Conservation (phyloP, 2,113 vertebrate species). For the Istiophorus platypterus region DNA sequence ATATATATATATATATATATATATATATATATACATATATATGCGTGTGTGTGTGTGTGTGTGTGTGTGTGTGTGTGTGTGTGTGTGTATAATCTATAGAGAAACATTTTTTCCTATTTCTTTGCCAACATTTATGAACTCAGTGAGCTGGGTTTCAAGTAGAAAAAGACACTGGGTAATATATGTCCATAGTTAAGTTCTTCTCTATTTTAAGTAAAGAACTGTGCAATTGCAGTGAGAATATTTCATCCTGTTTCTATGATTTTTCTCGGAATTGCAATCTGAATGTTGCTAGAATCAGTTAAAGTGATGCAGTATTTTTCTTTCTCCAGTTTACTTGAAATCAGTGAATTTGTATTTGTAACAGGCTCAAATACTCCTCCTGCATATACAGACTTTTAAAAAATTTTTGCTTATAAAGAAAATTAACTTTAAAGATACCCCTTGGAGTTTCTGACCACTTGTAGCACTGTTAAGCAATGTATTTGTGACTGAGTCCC, state of each 20-base stretch:
- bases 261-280: neutral
- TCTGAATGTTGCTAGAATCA: neutral
- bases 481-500: neutral
- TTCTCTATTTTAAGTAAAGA: neutral
- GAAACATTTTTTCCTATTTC: neutral
- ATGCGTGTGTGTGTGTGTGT: neutral
- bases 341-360: neutral
- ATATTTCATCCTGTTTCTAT: neutral
- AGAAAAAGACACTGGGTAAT: neutral
- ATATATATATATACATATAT: neutral
- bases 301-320: neutral
- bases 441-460: neutral
- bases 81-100: neutral
- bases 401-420: neutral
- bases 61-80: neutral
- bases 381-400: neutral
- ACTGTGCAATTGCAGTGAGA: neutral
- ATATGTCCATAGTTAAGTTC: neutral
- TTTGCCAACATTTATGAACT: conserved; percentile 19
- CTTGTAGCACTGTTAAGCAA: neutral
- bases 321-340: neutral
- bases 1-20: neutral
- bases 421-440: neutral
- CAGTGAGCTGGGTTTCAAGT: conserved; percentile 2
- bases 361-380: neutral